Percentiles rank a stretch among this genome's conserved stretches.
Evolutionary conservation across 92 coral and sea anemone species (phyloP).

Genomic region (Scolanthus callimorphus): DNA sequence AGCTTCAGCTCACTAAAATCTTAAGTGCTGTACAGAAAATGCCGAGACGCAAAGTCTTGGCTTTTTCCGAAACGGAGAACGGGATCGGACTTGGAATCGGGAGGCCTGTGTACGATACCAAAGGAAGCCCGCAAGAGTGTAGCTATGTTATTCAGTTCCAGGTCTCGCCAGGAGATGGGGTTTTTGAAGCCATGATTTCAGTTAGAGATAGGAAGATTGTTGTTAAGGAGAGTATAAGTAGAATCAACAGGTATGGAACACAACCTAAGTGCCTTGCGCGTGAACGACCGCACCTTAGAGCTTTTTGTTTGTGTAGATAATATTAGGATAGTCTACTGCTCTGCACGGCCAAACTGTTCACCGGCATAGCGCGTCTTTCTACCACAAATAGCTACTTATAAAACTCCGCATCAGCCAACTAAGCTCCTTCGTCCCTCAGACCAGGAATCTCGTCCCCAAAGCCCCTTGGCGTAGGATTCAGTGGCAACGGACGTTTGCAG

Average conservation of each 20-base stretch:
- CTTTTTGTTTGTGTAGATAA: conserved; percentile 43
- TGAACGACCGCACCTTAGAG: conserved; percentile 36
- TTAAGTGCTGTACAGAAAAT: conserved; percentile 43
- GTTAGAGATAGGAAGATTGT: conserved; percentile 31
- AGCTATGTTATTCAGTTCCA: conserved; percentile 44
- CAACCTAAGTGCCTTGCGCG: conserved; percentile 47
- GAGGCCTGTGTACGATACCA: conserved; percentile 28
- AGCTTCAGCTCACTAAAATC: conserved; percentile 20
- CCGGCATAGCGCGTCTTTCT: no score
- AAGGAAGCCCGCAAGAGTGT: conserved; percentile 30
- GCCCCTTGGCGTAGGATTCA: no score
- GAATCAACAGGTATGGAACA: conserved; percentile 53
- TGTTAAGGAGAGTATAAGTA: conserved; percentile 43
- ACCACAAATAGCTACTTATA: no score
- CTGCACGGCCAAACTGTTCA: no score
- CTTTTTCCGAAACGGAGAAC: conserved; percentile 28
- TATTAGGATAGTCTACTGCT: no score
- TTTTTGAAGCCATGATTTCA: conserved; percentile 46
- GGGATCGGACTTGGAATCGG: conserved; percentile 46
- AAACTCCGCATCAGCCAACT: no score
- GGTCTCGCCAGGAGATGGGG: conserved; percentile 38
- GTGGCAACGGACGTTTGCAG: no score
- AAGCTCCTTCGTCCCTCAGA: no score
- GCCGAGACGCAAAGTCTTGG: conserved; percentile 29
- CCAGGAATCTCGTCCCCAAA: no score